Evolutionary conservation across 2,797 vertebrate genomes (phyloP).

Genomic region (Sebastes itinus): DNA sequence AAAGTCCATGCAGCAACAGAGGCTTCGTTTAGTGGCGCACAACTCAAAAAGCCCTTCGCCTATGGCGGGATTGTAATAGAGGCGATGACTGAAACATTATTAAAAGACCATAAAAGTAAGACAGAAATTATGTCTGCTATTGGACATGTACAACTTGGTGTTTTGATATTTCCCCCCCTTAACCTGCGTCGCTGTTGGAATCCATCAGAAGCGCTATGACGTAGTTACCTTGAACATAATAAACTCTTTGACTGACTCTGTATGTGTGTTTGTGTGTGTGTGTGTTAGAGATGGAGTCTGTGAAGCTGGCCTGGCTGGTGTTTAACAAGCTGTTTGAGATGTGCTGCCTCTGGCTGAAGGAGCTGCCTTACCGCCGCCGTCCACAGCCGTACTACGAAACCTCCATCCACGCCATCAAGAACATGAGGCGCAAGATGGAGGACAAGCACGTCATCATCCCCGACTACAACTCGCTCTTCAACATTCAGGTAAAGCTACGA

Average conservation of each 20-base stretch:
- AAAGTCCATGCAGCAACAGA: too few species aligned
- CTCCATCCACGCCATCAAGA: constrained; percentile 99
- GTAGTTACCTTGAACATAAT: background rate
- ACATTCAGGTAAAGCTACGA: constrained; percentile 87
- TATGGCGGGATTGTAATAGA: too few species aligned
- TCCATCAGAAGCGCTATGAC: background rate
- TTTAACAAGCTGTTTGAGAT: constrained; percentile 93
- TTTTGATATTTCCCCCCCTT: too few species aligned
- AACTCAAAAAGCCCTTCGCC: too few species aligned
- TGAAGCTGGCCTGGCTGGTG: constrained; percentile 90
- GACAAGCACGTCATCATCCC: constrained; percentile 98
- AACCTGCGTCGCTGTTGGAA: background rate
- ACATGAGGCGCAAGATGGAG: constrained; percentile 99
- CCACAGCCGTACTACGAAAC: constrained; percentile 95
- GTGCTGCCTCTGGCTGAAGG: constrained; percentile 94
- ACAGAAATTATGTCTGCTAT: too few species aligned
- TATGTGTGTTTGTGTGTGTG: constrained; percentile 20
- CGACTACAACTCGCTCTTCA: constrained; percentile 98
- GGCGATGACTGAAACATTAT: too few species aligned
- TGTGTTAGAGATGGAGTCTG: constrained; percentile 89
- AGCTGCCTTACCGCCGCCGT: constrained; percentile 89
- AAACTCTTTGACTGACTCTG: background rate
- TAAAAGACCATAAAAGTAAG: too few species aligned
- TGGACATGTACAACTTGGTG: too few species aligned
- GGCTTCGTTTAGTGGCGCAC: too few species aligned